Percentiles rank a stretch among this genome's conserved stretches.
phyloP scores from a whole-genome alignment of 2,113 vertebrate species.

The Onychostoma macrolepis region DNA sequence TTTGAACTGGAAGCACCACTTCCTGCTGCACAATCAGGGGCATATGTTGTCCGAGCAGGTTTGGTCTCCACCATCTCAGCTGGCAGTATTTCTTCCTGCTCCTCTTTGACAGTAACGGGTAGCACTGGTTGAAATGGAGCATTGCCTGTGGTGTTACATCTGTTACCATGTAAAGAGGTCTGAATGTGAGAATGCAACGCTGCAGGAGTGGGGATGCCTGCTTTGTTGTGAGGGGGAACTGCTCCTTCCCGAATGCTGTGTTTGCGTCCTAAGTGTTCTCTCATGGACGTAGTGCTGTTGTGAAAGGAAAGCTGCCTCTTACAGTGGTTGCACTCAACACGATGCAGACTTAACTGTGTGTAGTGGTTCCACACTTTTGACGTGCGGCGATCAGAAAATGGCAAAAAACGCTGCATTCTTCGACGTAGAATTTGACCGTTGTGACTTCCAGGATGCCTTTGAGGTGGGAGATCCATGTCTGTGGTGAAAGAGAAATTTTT shows the following conservation, averaged over 20 bases:
- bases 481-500: not conserved
- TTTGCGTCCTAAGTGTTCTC: constrained; percentile 73
- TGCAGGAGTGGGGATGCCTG: constrained; percentile 41
- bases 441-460: constrained; percentile 53
- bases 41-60: constrained; percentile 44
- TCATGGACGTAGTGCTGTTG: constrained; percentile 73
- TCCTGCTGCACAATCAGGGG: constrained; percentile 28
- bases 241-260: constrained; percentile 69
- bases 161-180: constrained; percentile 47
- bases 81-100: constrained; percentile 57
- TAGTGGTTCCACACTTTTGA: constrained; percentile 76
- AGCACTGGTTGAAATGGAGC: constrained; percentile 48
- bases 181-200: constrained; percentile 48
- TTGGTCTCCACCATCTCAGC: constrained; percentile 52
- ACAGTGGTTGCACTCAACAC: constrained; percentile 75
- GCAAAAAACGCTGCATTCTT: constrained; percentile 60
- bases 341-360: constrained; percentile 68
- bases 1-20: constrained; percentile 28
- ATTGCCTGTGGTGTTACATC: constrained; percentile 29
- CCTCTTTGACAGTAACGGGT: constrained; percentile 64
- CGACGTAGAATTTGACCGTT: constrained; percentile 51
- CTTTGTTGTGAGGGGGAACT: constrained; percentile 41
- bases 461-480: constrained; percentile 59
- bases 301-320: constrained; percentile 76
- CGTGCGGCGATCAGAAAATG: constrained; percentile 63